Evolutionary conservation across 2,888 invertebrate species (phyloP), one percentile per base, ranked within the genome.

Genomic region (Tetheella fluctuosa): DNA sequence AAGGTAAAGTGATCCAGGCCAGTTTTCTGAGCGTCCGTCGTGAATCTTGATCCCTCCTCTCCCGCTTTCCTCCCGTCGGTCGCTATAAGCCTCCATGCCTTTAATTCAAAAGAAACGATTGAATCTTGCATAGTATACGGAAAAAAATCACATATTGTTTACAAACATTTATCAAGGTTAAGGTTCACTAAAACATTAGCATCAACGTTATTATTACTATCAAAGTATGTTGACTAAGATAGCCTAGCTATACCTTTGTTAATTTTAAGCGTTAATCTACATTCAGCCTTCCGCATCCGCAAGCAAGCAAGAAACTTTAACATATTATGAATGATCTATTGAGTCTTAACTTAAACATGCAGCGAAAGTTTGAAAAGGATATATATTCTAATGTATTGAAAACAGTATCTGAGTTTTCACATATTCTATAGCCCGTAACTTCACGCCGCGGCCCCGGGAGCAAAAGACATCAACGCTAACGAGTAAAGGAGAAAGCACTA

Each of bases 401-500:
- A 60, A 23, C 15, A 52, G 23, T 54, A 34, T 12, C 34, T 34
- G 20, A 54, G 23, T 20, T 65, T 77, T 76, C 65, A 61, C 73
- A 58, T 87, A 76, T 85, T 81, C 88, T 86, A 69, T 71, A 66
- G 34, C 34, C 48, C 48, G 48, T 48, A 48, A 37, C n/a, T n/a
- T 12, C 34, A 20, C 34, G 55, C 64, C 60, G 59, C 74, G 72
- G 77, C 80, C 76, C 79, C 80, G 77, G 79, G 80, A 86, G 80
- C 79, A 90, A 91, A 91, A 91, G 92, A 92, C 90, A 87, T 92
- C 90, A 91, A 91, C 91, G 91, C 85, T 80, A 79, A 71, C 69
- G 77, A 71, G 77, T 66, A 74, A 84, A 76, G 73, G 87, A 82
- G 89, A 89, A 68, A 68, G 71, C 69, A 63, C 69, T 62, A 67